These are phyloP conservation scores for Araneus ventricosus DNA, from an alignment of 1,140 invertebrate species.

Conservation along the genomic window DNA sequence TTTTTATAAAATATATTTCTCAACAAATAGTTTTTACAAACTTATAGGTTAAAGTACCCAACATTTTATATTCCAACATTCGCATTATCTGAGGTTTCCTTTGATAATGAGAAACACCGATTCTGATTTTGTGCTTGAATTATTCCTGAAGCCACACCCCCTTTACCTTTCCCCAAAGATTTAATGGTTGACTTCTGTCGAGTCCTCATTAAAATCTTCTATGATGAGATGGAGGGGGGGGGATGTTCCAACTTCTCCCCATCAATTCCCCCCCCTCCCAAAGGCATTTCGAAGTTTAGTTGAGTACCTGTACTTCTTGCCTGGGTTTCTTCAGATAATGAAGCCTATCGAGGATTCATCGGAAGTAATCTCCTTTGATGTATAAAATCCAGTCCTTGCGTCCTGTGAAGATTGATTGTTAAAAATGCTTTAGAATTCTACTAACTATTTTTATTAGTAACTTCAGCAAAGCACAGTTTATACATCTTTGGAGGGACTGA, in stretches of 20 bases:
- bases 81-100: neutral
- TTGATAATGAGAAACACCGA: neutral
- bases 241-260: neutral
- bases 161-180: neutral
- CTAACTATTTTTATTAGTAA: too few relatives aligned
- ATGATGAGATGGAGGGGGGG: neutral
- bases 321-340: neutral
- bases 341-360: neutral
- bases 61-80: neutral
- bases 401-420: too few relatives aligned
- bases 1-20: too few relatives aligned
- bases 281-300: neutral
- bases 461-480: too few relatives aligned
- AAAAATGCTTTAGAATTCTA: too few relatives aligned
- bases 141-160: neutral
- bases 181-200: conserved; percentile 5
- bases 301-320: neutral
- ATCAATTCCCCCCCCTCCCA: neutral
- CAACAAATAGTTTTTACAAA: too few relatives aligned
- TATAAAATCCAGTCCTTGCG: too few relatives aligned
- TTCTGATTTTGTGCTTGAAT: neutral
- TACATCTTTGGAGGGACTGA: too few relatives aligned
- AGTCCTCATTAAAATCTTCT: neutral
- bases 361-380: too few relatives aligned
- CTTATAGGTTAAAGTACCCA: neutral